Conservation (phyloP, 1,140 invertebrate species). For the Plodia interpunctella region DNA sequence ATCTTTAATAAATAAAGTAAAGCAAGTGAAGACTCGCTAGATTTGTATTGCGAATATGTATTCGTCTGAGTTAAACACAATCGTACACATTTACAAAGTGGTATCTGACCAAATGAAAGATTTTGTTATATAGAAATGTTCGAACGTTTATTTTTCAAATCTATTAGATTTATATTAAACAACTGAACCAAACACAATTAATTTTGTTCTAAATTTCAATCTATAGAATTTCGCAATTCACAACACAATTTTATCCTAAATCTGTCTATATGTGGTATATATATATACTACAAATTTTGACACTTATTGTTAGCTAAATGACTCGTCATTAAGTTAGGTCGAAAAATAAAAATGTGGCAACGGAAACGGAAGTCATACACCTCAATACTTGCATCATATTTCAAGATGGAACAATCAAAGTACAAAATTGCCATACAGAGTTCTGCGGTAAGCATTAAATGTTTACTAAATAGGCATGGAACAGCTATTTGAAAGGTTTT, state of each 20-base stretch:
- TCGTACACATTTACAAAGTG: slow-evolving; percentile 24
- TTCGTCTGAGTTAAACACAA: slow-evolving; percentile 32
- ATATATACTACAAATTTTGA: no score
- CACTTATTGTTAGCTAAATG: no score
- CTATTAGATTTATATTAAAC: not conserved
- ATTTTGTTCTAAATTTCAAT: not conserved
- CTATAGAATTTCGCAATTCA: not conserved
- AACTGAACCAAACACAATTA: not conserved
- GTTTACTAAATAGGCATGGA: no score
- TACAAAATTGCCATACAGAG: no score
- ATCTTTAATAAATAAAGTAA: slow-evolving; percentile 28
- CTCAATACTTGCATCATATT: no score
- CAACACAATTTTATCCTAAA: not conserved
- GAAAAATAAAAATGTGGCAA: no score
- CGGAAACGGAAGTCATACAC: no score
- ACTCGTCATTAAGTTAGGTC: no score
- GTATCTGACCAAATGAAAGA: not conserved
- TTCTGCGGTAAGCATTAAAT: no score
- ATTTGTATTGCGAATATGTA: slow-evolving; percentile 29
- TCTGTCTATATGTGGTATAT: no score
- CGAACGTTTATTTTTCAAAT: not conserved
- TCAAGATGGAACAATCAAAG: no score
- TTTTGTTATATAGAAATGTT: not conserved
- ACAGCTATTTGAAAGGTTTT: no score
- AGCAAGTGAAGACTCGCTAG: slow-evolving; percentile 29